phyloP scores from a whole-genome alignment of 2,888 invertebrate species.

The Psylliodes chrysocephalus region DNA sequence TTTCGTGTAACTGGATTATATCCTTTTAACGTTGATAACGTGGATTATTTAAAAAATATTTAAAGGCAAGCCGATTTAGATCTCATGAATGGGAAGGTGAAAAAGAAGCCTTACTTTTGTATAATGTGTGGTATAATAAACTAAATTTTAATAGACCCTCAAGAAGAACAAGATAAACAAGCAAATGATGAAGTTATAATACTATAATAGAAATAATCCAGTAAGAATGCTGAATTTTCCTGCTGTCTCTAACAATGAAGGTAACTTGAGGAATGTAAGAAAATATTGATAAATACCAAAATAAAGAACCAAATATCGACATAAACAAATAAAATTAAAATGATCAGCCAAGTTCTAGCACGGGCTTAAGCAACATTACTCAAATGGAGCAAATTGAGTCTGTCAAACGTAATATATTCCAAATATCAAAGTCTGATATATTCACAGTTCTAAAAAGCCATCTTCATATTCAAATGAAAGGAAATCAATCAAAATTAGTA shows the following conservation, averaged over 20 bases:
- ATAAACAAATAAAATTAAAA: neutral
- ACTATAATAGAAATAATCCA: neutral
- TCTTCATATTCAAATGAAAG: constrained; percentile 16
- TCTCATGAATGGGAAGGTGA: constrained; percentile 29
- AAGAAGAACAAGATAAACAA: neutral
- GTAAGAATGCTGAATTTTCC: neutral
- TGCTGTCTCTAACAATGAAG: neutral
- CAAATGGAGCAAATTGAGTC: neutral
- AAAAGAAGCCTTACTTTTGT: constrained; percentile 19
- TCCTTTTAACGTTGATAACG: constrained; percentile 21
- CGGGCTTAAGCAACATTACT: neutral
- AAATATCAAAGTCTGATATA: neutral
- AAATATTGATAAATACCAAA: neutral
- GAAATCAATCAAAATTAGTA: constrained; percentile 6
- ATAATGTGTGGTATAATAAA: constrained; percentile 21
- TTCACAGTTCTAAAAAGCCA: constrained; percentile 11
- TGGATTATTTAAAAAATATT: constrained; percentile 27
- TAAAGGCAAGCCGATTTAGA: constrained; percentile 8
- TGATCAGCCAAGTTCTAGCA: neutral
- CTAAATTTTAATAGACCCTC: neutral
- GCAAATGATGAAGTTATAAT: neutral
- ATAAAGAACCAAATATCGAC: neutral
- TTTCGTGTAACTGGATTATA: constrained; percentile 28
- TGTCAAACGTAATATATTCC: constrained; percentile 14
- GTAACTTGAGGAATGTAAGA: neutral